A percentile compares a stretch with the other conserved stretches of the same genome.
phyloP scores from a whole-genome alignment of 2,797 vertebrate species.

The Parotocinclus haroldoi region DNA sequence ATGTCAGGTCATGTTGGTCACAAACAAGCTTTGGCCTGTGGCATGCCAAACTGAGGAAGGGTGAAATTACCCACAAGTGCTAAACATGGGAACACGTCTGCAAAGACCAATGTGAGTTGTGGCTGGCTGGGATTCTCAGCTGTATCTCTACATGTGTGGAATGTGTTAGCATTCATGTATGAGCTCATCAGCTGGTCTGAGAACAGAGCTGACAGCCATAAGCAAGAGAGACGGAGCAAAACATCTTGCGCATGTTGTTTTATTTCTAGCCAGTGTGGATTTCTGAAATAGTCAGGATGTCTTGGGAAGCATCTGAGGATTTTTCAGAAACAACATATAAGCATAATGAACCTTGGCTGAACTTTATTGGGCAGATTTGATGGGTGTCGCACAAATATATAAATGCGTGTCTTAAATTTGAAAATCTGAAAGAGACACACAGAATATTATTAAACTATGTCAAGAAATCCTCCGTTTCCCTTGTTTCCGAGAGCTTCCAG shows the following conservation, averaged over 20 bases:
- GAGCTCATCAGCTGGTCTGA: constrained; percentile 21
- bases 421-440: neutral
- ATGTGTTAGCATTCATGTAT: constrained; percentile 24
- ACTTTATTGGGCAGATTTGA: neutral
- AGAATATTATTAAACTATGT: neutral
- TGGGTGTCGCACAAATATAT: no score
- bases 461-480: constrained; percentile 15
- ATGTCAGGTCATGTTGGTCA: constrained; percentile 39
- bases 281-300: neutral
- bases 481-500: constrained; percentile 60
- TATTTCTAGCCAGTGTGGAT: no score
- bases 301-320: constrained; percentile 13
- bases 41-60: constrained; percentile 24
- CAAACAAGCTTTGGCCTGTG: constrained; percentile 32
- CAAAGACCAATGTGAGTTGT: constrained; percentile 3
- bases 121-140: constrained; percentile 34
- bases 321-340: constrained; percentile 37
- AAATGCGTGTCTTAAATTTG: constrained; percentile 16
- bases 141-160: constrained; percentile 22
- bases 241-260: constrained; percentile 6
- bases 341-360: constrained; percentile 13
- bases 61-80: constrained; percentile 39
- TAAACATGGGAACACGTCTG: constrained; percentile 15
- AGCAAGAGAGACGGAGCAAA: constrained; percentile 11
- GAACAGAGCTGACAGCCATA: no score